A percentile compares a stretch with the other conserved stretches of the same genome.
Conservation (phyloP, 2,797 vertebrate species). For the Crax fasciolata region DNA sequence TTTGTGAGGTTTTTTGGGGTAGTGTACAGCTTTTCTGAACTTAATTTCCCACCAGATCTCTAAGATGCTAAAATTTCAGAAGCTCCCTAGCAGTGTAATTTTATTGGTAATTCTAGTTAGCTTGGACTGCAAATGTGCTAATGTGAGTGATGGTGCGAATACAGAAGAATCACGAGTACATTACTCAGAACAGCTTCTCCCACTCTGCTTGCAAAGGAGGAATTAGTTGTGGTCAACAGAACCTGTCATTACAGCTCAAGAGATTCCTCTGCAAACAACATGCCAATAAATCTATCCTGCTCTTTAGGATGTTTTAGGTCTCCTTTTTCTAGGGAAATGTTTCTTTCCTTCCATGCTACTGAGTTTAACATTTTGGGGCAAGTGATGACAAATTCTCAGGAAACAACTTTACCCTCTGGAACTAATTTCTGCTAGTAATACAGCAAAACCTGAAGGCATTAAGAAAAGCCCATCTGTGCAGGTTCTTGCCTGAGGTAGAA, state of each 20-base stretch:
- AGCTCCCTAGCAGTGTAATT: background rate
- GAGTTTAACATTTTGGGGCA: background rate
- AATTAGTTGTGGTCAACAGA: background rate
- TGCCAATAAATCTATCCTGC: background rate
- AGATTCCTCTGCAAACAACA: background rate
- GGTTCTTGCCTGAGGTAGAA: slow-evolving; percentile 9
- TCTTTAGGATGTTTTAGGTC: background rate
- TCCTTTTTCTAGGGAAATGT: background rate
- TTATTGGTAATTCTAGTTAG: background rate
- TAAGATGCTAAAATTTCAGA: background rate
- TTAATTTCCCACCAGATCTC: background rate
- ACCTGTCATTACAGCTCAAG: background rate
- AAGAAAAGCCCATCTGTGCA: background rate
- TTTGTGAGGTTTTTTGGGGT: background rate
- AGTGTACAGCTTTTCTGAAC: background rate
- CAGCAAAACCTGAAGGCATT: slow-evolving; percentile 2
- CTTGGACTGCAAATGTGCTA: background rate
- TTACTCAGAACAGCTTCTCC: background rate
- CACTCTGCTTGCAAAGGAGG: background rate
- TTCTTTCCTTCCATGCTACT: background rate
- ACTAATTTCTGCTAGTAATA: slow-evolving; percentile 30
- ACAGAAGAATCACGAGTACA: background rate
- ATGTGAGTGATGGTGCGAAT: background rate
- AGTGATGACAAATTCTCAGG: background rate
- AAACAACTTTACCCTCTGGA: slow-evolving; percentile 19